Percentiles rank a stretch among this genome's conserved stretches.
phyloP scores from a whole-genome alignment of 2,797 vertebrate species.

The Acanthurus tractus region DNA sequence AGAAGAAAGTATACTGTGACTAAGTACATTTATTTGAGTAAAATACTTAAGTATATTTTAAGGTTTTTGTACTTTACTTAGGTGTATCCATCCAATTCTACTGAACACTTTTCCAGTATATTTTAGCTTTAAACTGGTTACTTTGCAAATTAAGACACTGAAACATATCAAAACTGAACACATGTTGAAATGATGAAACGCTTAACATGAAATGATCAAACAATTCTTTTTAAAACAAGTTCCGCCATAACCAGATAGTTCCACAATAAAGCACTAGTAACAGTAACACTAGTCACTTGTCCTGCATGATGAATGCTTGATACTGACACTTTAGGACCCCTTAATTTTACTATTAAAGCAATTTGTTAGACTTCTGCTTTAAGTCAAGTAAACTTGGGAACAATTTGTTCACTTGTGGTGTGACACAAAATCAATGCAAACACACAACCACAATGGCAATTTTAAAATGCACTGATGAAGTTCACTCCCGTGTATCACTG shows the following conservation, averaged over 20 bases:
- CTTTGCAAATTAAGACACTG: neutral
- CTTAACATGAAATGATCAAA: neutral
- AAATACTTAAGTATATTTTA: neutral
- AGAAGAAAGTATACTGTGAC: neutral
- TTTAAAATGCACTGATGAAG: neutral
- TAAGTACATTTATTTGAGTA: too few relatives aligned
- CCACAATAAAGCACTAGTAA: neutral
- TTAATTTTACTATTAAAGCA: too few relatives aligned
- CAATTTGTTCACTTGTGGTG: neutral
- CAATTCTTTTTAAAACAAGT: neutral
- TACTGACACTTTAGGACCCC: too few relatives aligned
- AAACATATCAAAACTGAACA: neutral
- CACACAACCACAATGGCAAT: neutral
- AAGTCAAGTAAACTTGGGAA: too few relatives aligned
- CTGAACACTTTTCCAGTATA: neutral
- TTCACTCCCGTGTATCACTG: neutral
- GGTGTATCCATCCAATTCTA: neutral
- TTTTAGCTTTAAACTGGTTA: neutral
- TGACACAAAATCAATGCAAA: constrained; percentile 2
- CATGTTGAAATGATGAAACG: neutral
- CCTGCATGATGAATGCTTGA: neutral
- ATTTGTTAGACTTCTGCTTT: neutral
- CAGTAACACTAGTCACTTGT: neutral
- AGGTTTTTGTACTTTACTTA: neutral
- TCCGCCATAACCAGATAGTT: neutral